phyloP scores from a whole-genome alignment of 1,140 invertebrate genomes.

The Phymorhynchus buccinoides region DNA sequence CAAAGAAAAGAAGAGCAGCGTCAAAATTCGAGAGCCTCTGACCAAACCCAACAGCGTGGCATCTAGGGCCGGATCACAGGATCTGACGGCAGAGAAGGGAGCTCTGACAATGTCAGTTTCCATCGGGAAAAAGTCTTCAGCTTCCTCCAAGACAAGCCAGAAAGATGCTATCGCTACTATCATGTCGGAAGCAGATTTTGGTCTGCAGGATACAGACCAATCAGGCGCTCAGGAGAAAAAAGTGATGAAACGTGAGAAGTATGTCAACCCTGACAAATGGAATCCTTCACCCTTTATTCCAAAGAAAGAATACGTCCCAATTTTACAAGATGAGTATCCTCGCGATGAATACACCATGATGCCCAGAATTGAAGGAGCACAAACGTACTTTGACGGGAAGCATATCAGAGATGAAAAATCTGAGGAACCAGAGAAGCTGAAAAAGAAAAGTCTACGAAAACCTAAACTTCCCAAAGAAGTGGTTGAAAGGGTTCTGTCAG shows the following conservation, averaged over 20 bases:
- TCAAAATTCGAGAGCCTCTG: conserved; percentile 33
- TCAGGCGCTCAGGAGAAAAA: conserved; percentile 18
- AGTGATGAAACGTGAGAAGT: conserved; percentile 31
- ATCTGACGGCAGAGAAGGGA: conserved; percentile 24
- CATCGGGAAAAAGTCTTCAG: conserved; percentile 31
- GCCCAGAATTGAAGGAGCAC: conserved; percentile 58
- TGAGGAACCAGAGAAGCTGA: conserved; percentile 51
- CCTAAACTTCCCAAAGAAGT: conserved; percentile 60
- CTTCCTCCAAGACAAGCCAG: conserved; percentile 36
- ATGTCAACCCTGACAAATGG: conserved; percentile 63
- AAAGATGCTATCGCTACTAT: conserved; percentile 35
- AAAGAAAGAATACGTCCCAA: conserved; percentile 59
- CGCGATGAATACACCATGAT: conserved; percentile 69
- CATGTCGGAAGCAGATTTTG: conserved; percentile 27
- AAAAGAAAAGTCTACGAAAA: conserved; percentile 54
- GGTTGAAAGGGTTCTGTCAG: conserved; percentile 50
- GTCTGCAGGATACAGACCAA: neutral
- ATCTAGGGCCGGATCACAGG: neutral
- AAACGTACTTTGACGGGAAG: conserved; percentile 64
- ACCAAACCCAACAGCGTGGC: conserved; percentile 54
- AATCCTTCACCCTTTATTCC: conserved; percentile 63
- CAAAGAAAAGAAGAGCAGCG: conserved; percentile 6
- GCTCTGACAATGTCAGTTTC: conserved; percentile 35
- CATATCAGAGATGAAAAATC: conserved; percentile 44
- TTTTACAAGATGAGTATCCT: conserved; percentile 68